These are phyloP conservation scores for Halichoerus grypus DNA, from an alignment of 2,113 vertebrate species.

Conservation along the genomic window DNA sequence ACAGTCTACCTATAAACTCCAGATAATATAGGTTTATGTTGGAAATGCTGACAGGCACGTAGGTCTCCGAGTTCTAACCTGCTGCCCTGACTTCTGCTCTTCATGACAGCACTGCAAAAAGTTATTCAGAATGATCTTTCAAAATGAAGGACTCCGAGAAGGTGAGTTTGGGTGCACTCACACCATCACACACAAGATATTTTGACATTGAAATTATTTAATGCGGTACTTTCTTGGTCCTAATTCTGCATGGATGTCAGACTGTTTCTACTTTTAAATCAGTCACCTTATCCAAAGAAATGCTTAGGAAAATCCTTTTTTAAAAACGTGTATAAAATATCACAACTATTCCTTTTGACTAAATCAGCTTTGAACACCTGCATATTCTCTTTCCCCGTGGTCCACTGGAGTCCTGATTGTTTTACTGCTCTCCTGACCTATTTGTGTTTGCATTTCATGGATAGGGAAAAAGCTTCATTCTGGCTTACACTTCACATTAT, in stretches of 20 bases:
- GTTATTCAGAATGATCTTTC: background rate
- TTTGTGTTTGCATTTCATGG: background rate
- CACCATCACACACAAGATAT: background rate
- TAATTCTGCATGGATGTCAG: slow-evolving; percentile 42
- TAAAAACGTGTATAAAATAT: background rate
- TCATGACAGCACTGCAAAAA: background rate
- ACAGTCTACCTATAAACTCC: slow-evolving; percentile 59
- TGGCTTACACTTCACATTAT: background rate
- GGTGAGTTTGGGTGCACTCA: background rate
- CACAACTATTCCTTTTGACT: background rate
- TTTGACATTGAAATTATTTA: slow-evolving; percentile 62
- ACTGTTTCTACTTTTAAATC: slow-evolving; percentile 34
- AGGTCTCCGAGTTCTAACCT: background rate
- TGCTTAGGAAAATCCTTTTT: background rate
- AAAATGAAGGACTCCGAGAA: background rate
- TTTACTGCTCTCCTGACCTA: background rate
- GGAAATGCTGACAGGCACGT: slow-evolving; percentile 38
- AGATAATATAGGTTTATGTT: slow-evolving; percentile 49
- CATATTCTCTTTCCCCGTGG: background rate
- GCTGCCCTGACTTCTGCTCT: background rate
- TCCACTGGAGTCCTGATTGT: background rate
- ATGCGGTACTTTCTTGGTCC: slow-evolving; percentile 40
- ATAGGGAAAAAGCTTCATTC: background rate
- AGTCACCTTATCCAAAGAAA: slow-evolving; percentile 33
- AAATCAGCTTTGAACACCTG: background rate